Conservation (phyloP, 2,888 invertebrate genomes). For the Sesia bembeciformis region DNA sequence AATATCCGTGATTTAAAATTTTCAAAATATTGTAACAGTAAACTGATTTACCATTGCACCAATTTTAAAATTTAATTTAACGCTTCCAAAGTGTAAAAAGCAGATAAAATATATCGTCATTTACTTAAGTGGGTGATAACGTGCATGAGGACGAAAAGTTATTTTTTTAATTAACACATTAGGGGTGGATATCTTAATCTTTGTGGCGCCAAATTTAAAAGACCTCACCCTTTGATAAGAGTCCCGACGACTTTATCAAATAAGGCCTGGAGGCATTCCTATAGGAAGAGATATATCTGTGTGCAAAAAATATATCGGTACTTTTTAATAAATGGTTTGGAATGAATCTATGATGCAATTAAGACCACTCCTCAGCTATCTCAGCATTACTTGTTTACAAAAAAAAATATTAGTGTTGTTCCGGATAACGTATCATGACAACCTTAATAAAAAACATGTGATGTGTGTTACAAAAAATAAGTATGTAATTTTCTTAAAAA, state of each 20-base stretch:
- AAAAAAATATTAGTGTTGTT: not conserved
- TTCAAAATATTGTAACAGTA: no score
- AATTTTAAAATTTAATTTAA: not conserved
- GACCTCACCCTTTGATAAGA: slow-evolving; percentile 60
- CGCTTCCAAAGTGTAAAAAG: slow-evolving; percentile 39
- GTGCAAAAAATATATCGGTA: slow-evolving; percentile 58
- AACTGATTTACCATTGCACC: no score
- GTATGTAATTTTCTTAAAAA: no score
- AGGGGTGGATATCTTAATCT: slow-evolving; percentile 67
- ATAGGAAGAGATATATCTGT: slow-evolving; percentile 17
- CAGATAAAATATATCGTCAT: slow-evolving; percentile 41
- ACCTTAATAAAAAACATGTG: no score
- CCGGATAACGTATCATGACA: no score
- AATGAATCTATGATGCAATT: slow-evolving; percentile 1
- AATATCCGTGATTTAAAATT: no score
- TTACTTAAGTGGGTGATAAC: slow-evolving; percentile 32
- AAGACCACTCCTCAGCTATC: not conserved
- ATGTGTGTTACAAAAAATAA: no score
- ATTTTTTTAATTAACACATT: slow-evolving; percentile 72
- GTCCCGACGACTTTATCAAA: slow-evolving; percentile 56
- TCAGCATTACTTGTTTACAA: not conserved
- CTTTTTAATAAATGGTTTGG: slow-evolving; percentile 41
- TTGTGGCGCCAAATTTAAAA: slow-evolving; percentile 66
- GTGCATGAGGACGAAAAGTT: slow-evolving; percentile 13
- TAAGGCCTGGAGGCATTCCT: slow-evolving; percentile 5